Percentiles rank a stretch among this genome's conserved stretches.
Conservation (phyloP, 2,797 vertebrate genomes). For the Sebastes diploproa region DNA sequence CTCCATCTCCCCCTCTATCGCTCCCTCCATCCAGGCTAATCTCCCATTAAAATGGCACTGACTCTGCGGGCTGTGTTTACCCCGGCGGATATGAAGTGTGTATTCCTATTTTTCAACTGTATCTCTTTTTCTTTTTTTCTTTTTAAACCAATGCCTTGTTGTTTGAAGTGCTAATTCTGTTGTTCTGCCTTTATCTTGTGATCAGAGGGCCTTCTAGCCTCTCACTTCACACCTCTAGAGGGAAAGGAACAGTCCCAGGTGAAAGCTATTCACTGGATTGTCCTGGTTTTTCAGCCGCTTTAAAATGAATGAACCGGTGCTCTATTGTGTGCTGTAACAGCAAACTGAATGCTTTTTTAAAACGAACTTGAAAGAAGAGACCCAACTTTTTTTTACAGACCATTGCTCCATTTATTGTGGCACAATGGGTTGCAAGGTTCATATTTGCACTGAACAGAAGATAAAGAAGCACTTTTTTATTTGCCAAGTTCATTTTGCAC, state of each 20-base stretch:
- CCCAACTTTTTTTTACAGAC: neutral
- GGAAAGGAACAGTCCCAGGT: constrained; percentile 50
- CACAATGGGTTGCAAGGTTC: neutral
- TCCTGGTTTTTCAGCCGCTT: constrained; percentile 38
- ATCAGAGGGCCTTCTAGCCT: constrained; percentile 60
- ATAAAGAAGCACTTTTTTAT: neutral
- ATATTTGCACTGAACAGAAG: neutral
- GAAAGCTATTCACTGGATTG: constrained; percentile 46
- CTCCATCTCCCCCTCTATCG: constrained; percentile 19
- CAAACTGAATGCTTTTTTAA: neutral
- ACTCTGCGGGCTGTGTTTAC: constrained; percentile 62
- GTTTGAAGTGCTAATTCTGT: constrained; percentile 77
- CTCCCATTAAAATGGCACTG: constrained; percentile 61
- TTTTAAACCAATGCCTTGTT: constrained; percentile 44
- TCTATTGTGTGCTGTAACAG: neutral
- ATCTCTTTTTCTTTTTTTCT: neutral
- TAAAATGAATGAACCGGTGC: neutral
- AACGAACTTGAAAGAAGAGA: neutral
- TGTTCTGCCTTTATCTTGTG: constrained; percentile 72
- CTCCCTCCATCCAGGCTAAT: constrained; percentile 53
- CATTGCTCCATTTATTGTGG: neutral
- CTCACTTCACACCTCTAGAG: constrained; percentile 67
- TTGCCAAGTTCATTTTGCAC: neutral
- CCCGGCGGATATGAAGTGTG: constrained; percentile 65
- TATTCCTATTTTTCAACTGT: constrained; percentile 20